Conservation (phyloP, 2,113 vertebrate genomes). For the Chaetodon trifascialis region DNA sequence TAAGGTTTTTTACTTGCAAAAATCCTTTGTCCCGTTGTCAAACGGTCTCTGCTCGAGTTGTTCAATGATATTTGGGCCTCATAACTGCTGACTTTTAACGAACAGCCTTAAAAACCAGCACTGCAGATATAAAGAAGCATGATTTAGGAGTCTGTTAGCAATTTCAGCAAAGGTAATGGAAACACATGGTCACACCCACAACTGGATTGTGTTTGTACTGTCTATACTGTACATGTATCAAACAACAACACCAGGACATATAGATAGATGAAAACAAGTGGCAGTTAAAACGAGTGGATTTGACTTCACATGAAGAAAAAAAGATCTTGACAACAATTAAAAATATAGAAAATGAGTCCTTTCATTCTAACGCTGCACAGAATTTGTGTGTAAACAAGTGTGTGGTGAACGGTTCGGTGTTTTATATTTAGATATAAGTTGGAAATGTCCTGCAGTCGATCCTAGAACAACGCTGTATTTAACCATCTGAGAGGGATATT, state of each 20-base stretch:
- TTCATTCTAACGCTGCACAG: slow-evolving; percentile 5
- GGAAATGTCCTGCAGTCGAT: slow-evolving; percentile 17
- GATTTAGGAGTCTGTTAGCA: slow-evolving; percentile 43
- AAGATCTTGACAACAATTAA: not conserved
- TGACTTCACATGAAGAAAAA: not conserved
- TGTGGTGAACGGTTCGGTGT: slow-evolving; percentile 6
- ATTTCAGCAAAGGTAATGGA: slow-evolving; percentile 62
- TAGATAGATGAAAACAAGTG: not conserved
- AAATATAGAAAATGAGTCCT: not conserved
- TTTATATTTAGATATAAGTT: slow-evolving; percentile 22
- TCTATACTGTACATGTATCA: slow-evolving; percentile 29
- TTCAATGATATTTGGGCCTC: slow-evolving; percentile 26
- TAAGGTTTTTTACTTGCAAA: slow-evolving; percentile 11
- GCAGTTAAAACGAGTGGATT: not conserved
- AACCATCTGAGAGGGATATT: slow-evolving; percentile 7
- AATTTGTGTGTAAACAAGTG: not conserved
- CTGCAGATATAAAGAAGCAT: slow-evolving; percentile 38
- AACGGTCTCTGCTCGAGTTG: slow-evolving; percentile 34
- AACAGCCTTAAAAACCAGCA: slow-evolving; percentile 37
- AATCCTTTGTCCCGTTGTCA: not conserved
- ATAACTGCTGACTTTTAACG: slow-evolving; percentile 28
- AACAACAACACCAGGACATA: slow-evolving; percentile 7
- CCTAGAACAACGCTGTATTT: slow-evolving; percentile 10
- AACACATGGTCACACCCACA: slow-evolving; percentile 53
- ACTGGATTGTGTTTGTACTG: slow-evolving; percentile 52